Percentiles rank a stretch among this genome's conserved stretches.
phyloP scores from a whole-genome alignment of 2,797 vertebrate species.

The Cirrhinus mrigala region DNA sequence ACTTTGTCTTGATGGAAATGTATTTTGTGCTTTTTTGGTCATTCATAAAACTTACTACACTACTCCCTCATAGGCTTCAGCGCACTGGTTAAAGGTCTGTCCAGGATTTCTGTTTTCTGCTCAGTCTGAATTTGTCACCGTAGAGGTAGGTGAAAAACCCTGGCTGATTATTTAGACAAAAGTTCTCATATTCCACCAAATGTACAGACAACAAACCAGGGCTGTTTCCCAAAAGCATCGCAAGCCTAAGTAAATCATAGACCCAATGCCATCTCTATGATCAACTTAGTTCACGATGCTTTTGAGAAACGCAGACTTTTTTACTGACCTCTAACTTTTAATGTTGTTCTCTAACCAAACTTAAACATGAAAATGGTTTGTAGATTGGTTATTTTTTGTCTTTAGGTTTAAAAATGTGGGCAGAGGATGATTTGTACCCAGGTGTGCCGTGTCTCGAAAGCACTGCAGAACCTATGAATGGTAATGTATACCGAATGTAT shows the following conservation, averaged over 20 bases:
- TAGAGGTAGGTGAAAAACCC: neutral
- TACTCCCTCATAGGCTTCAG: no score
- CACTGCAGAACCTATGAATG: neutral
- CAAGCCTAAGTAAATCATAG: no score
- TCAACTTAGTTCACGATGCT: neutral
- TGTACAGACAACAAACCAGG: neutral
- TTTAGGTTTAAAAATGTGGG: slow-evolving; percentile 22
- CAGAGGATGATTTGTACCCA: slow-evolving; percentile 6
- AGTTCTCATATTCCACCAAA: neutral
- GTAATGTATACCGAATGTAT: slow-evolving; percentile 68
- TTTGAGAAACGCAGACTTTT: neutral
- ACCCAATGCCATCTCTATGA: neutral
- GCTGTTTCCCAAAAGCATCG: no score
- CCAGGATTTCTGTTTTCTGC: neutral
- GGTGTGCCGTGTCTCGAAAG: slow-evolving; percentile 5
- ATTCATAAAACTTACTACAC: no score
- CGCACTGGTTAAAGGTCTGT: neutral
- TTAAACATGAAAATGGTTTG: neutral
- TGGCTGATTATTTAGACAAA: neutral
- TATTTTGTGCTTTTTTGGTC: no score
- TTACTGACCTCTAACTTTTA: no score
- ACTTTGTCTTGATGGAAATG: no score
- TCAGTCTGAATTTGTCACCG: neutral
- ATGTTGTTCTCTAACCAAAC: neutral
- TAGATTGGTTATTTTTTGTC: neutral